Conservation (phyloP, 2,888 invertebrate genomes). For the Corbicula japonica region DNA sequence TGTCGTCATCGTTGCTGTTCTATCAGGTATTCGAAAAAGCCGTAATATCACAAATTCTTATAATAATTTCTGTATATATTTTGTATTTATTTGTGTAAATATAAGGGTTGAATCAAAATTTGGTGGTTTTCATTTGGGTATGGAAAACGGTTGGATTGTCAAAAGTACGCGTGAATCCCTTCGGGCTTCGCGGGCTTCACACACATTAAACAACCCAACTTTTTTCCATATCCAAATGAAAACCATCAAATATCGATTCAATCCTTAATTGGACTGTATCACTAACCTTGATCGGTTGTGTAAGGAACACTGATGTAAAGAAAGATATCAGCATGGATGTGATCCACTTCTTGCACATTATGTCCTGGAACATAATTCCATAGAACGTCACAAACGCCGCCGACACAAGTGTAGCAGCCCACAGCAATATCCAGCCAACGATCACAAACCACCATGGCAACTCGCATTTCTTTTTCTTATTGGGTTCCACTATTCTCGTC, state of each 20-base stretch:
- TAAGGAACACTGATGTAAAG: constrained; percentile 87
- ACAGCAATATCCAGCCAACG: constrained; percentile 87
- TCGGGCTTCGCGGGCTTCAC: too few species aligned
- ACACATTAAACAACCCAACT: too few species aligned
- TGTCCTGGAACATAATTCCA: constrained; percentile 87
- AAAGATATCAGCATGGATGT: constrained; percentile 87
- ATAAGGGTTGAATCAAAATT: too few species aligned
- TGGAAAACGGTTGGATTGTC: too few species aligned
- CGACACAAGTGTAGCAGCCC: constrained; percentile 83
- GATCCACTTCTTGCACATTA: constrained; percentile 87
- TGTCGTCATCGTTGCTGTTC: too few species aligned
- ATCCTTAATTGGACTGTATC: neutral
- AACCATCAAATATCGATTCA: neutral
- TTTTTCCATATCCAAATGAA: too few species aligned
- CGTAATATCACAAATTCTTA: too few species aligned
- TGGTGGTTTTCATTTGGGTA: too few species aligned
- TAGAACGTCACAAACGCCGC: constrained; percentile 87
- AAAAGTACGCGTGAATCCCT: too few species aligned
- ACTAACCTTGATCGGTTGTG: constrained; percentile 87
- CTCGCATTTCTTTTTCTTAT: constrained; percentile 80
- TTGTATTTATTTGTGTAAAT: too few species aligned
- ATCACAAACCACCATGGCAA: constrained; percentile 85
- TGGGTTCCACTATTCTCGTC: neutral
- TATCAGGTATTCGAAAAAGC: too few species aligned
- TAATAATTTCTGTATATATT: too few species aligned